Base-by-base conservation (phyloP, 2,888 invertebrate genomes). In the Malacosoma neustria region DNA sequence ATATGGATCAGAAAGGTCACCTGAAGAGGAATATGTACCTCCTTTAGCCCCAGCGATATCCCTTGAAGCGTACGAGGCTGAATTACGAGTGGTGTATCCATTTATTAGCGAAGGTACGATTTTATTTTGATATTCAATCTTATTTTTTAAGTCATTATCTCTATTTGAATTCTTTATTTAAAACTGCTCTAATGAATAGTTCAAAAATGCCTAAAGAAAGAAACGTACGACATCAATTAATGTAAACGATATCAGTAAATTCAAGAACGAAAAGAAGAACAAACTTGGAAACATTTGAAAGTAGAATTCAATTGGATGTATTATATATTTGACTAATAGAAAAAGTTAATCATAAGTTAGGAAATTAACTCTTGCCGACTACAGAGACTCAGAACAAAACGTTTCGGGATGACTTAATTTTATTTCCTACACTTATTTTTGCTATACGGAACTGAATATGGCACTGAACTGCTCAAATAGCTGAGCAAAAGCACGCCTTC, bases 11-110 rank as follows among this genome's bases (percentile, higher is more conserved):
- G 92, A 93, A 63, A 80, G 92, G 32, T 92, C 92, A 1, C 93
- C 93, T 1, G 93, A 93, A 70, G 93, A 93, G 48, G 93, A 93
- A 70, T 90, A 89, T 72, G 90, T 91, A 15, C 91, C 92, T 4
- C 89, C 91, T 11, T 75, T 92, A 40, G 89, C 77, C 49, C 67
- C 82, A 1, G 69, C 84, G 14, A 77, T 89, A 40, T 85, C 86
- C 30, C 77, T 88, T 30, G 89, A 88, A 54, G 82, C 81, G 34
- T 88, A 88, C 55, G 89, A 89, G 53, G 80, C 88, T n/a, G 89
- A 89, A 49, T 75, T 89, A 29, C 80, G 89, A 48, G 73, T 87
- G 29, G 88, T 90, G 38, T 91, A 92, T 61, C 90, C 91, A 9
- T 91, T 90, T 61, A 89, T 91, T 51, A 90, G 88, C 48, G 89